Conservation (phyloP, 2,888 invertebrate genomes). For the Steinernema hermaphroditum region DNA sequence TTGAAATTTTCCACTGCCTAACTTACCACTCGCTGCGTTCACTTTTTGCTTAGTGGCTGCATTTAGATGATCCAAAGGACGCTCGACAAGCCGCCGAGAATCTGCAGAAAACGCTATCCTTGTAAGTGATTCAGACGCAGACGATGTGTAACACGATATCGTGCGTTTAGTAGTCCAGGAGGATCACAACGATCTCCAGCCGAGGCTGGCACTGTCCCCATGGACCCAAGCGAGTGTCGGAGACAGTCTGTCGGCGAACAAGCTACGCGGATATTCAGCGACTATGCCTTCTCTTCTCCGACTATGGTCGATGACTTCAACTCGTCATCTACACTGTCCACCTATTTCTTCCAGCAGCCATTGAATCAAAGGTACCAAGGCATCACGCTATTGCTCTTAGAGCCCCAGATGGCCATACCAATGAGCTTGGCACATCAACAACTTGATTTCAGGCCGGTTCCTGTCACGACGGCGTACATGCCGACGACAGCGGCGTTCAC, state of each 20-base stretch:
- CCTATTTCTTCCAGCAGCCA: slow-evolving; percentile 25
- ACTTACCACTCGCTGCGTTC: background rate
- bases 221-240: slow-evolving; percentile 8
- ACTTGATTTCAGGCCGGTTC: background rate
- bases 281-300: slow-evolving; percentile 6
- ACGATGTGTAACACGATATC: background rate
- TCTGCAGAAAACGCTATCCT: background rate
- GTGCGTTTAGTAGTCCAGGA: background rate
- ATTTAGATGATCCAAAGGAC: slow-evolving; percentile 21
- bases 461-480: background rate
- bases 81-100: slow-evolving; percentile 14
- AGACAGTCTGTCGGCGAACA: background rate
- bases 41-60: background rate
- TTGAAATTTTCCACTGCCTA: slow-evolving; percentile 8
- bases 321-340: slow-evolving; percentile 9
- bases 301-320: slow-evolving; percentile 9
- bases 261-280: background rate
- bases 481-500: background rate
- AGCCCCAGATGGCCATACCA: too few species aligned
- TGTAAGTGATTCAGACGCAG: background rate
- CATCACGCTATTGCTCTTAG: too few species aligned
- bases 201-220: background rate
- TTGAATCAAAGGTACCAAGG: too few species aligned
- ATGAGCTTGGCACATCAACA: too few species aligned
- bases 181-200: too few species aligned